Conservation (phyloP, 2,888 invertebrate species). For the Apamea epomidion region DNA sequence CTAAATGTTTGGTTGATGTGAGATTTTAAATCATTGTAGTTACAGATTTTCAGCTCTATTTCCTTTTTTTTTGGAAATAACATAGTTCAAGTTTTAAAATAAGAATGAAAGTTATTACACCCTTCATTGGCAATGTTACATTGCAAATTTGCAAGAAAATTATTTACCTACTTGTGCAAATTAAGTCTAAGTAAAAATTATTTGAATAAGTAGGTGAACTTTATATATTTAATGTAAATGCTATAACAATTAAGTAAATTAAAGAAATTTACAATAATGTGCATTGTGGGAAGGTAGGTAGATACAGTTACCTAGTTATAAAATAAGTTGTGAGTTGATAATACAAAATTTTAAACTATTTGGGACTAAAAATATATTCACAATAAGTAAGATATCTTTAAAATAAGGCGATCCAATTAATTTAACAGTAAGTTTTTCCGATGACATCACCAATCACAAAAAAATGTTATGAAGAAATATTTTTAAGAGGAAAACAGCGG, state of each 20-base stretch:
- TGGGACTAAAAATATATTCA: neutral
- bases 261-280: neutral
- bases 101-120: neutral
- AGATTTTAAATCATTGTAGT: neutral
- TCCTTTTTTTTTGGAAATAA: neutral
- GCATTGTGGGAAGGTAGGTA: neutral
- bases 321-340: neutral
- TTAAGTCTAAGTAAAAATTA: neutral
- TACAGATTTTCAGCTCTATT: neutral
- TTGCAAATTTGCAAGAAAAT: neutral
- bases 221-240: neutral
- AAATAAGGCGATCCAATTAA: neutral
- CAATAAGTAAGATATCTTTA: neutral
- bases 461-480: neutral
- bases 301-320: neutral
- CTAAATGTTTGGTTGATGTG: neutral
- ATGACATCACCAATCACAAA: conserved; percentile 1
- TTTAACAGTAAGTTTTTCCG: neutral
- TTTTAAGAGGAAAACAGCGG: neutral
- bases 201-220: neutral
- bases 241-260: neutral
- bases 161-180: conserved; percentile 8
- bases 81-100: neutral
- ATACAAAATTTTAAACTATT: too few species aligned
- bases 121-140: conserved; percentile 1